Evolutionary conservation across 2,113 vertebrate genomes (phyloP), one percentile per base, ranked within the genome.

Genomic region (Halichoeres trimaculatus): DNA sequence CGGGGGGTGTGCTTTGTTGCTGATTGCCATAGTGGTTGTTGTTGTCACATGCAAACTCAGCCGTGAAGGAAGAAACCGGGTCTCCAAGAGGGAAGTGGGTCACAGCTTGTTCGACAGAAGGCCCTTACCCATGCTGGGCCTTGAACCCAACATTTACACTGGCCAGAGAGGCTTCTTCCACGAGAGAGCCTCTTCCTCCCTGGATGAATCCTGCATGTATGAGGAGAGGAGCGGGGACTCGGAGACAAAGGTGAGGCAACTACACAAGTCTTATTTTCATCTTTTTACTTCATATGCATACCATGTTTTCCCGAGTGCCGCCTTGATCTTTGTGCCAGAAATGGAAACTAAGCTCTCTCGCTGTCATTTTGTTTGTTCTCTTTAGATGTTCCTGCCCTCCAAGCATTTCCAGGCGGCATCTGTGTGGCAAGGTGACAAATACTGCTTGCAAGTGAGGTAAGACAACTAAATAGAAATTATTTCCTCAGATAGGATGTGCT

Each of bases 361-460:
- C 81, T 74, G 68, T 58, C 38, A 76, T 80, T 87, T 50, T 81
- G 70, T 90, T 85, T 90, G 58, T 77, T 90, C 59, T 73, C 85
- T 91, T 48, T 65, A 87, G 94, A 86, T 86, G 41, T 94, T 93
- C 87, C 80, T 79, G 82, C 84, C 91, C 84, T 89, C 92, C 69
- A 93, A 93, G 80, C 88, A 81, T 77, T 93, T 94, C 85, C 68
- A 89, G 62, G 75, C 85, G 69, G 77, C 76, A 10, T 90, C 84
- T 58, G 70, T 87, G 77, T 91, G 90, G 83, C 62, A 89, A 78
- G 79, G 92, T 43, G 85, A 94, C 85, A 94, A 91, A 53, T 93
- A 91, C 91, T 85, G 85, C 86, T 81, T 88, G 47, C 91, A 85
- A 91, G 92, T 92, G 80, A 94, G 91, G 93, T 93, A 93, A 95